Conservation (phyloP, 1,140 invertebrate genomes). For the Papilio glaucus region DNA sequence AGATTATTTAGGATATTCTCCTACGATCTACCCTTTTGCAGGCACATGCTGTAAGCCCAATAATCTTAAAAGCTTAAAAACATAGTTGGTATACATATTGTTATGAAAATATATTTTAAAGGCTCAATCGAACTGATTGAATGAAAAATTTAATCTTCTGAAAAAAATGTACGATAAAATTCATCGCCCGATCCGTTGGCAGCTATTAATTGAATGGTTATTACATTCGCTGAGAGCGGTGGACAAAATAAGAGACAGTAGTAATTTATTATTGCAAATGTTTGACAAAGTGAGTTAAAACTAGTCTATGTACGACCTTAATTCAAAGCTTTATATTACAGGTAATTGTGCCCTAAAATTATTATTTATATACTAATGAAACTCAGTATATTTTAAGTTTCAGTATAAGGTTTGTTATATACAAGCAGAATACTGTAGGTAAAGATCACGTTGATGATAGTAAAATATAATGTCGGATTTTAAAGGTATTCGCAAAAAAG, state of each 20-base stretch:
- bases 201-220: neutral
- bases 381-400: neutral
- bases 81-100: too few relatives aligned
- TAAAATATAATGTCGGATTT: too few relatives aligned
- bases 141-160: neutral
- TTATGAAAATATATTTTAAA: too few relatives aligned
- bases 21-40: too few relatives aligned
- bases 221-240: neutral
- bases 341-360: neutral
- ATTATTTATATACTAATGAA: neutral
- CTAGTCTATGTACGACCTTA: neutral
- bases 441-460: too few relatives aligned
- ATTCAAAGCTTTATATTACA: neutral
- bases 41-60: too few relatives aligned
- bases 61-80: too few relatives aligned
- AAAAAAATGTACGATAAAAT: neutral
- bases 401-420: too few relatives aligned
- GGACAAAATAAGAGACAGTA: neutral
- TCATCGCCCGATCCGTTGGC: neutral
- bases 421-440: too few relatives aligned
- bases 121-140: too few relatives aligned
- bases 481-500: too few relatives aligned
- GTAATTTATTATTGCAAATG: neutral
- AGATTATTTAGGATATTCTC: too few relatives aligned
- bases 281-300: neutral